These are phyloP conservation scores for Pycnomerus fuliginosus DNA, from an alignment of 2,888 invertebrate species.

Conservation along the genomic window DNA sequence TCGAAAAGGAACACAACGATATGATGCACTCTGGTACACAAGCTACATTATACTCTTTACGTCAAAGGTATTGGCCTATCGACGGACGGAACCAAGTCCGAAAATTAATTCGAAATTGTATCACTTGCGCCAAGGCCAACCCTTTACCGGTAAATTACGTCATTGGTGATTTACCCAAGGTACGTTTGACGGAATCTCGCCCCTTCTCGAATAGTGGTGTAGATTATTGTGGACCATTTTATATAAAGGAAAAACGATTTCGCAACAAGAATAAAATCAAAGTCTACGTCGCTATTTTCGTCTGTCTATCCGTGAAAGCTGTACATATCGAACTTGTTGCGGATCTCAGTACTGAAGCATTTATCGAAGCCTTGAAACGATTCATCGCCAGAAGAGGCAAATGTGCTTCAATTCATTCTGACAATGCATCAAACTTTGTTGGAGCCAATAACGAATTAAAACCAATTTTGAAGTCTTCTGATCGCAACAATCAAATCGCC, in stretches of 20 bases:
- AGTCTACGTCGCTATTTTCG: conserved; percentile 11
- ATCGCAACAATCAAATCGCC: too few species aligned
- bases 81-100: conserved; percentile 3
- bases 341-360: conserved; percentile 9
- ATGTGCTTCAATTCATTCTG: conserved; percentile 5
- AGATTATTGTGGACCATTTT: conserved; percentile 15
- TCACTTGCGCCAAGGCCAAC: conserved; percentile 9
- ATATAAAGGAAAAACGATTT: conserved; percentile 10
- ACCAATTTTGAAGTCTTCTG: too few species aligned
- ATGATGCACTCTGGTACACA: conserved; percentile 23
- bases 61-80: conserved; percentile 25
- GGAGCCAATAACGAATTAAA: conserved; percentile 3
- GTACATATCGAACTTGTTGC: conserved; percentile 9
- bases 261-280: conserved; percentile 16
- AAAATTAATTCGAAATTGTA: conserved; percentile 12
- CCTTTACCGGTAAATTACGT: conserved; percentile 6
- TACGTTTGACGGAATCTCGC: conserved; percentile 4
- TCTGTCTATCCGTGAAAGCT: not conserved
- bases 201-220: conserved; percentile 13
- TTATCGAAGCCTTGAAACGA: conserved; percentile 4
- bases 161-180: conserved; percentile 15
- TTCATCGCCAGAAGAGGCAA: conserved; percentile 13
- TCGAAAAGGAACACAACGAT: conserved; percentile 19
- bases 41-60: conserved; percentile 19
- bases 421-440: conserved; percentile 8